Percentiles rank a stretch among this genome's conserved stretches.
Evolutionary conservation across 2,113 vertebrate species (phyloP).

Genomic region (Stictonetta naevosa): DNA sequence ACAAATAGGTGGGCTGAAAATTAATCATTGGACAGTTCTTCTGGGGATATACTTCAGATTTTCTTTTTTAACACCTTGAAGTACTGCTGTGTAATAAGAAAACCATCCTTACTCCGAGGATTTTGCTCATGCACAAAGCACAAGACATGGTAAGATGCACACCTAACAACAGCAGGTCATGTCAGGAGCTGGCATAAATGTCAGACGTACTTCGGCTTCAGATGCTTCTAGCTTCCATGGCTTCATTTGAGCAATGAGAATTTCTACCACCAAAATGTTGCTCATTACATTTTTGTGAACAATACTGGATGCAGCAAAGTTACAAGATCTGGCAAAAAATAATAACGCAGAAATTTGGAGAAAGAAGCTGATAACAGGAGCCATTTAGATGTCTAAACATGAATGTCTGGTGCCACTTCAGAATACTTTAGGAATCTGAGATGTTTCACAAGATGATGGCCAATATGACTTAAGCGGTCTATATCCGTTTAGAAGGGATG

Average conservation of each 20-base stretch:
- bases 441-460: not conserved
- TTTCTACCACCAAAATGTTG: not conserved
- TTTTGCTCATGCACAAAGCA: not conserved
- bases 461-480: not conserved
- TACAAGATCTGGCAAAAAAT: not conserved
- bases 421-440: not conserved
- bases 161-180: not conserved
- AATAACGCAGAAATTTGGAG: not conserved
- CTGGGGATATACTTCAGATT: not conserved
- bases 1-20: conserved; percentile 1
- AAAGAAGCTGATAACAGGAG: not conserved
- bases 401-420: not conserved
- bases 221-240: not conserved
- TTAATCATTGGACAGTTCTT: not conserved
- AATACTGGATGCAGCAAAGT: fast-evolving
- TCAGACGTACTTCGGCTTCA: not conserved
- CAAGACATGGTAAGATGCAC: not conserved
- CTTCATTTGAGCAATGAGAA: not conserved
- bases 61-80: not conserved
- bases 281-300: not conserved
- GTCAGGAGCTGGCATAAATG: not conserved
- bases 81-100: not conserved
- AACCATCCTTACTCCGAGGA: not conserved
- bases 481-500: not conserved
- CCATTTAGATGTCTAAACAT: not conserved